Conservation (phyloP, 2,888 invertebrate species). For the Eurytoma adleriae region DNA sequence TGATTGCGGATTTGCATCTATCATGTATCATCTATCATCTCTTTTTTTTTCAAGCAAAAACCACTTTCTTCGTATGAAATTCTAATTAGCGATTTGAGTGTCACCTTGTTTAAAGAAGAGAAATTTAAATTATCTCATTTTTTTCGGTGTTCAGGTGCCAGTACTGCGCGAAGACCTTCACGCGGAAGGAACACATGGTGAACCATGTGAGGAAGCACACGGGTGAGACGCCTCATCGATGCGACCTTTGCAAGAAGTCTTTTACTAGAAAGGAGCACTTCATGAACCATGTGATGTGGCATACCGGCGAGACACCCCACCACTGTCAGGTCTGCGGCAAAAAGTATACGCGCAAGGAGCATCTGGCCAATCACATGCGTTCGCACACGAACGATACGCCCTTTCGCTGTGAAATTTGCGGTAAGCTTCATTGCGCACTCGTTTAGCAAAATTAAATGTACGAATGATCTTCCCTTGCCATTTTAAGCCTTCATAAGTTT, state of each 20-base stretch:
- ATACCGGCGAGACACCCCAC: conserved; percentile 91
- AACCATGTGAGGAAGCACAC: conserved; percentile 87
- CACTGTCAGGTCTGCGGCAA: conserved; percentile 92
- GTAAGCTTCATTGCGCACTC: conserved; percentile 72
- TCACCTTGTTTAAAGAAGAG: neutral
- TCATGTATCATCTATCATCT: neutral
- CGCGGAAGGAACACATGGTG: conserved; percentile 87
- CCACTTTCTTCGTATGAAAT: too few species aligned
- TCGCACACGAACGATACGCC: conserved; percentile 93
- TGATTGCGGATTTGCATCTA: neutral
- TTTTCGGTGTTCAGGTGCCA: conserved; percentile 78
- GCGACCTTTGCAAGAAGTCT: conserved; percentile 88
- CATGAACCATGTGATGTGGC: conserved; percentile 90
- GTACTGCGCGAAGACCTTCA: conserved; percentile 86
- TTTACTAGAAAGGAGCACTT: conserved; percentile 87
- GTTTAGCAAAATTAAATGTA: too few species aligned
- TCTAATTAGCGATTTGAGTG: neutral
- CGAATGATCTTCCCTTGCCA: too few species aligned
- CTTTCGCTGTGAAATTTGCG: conserved; percentile 91
- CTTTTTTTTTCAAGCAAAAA: neutral
- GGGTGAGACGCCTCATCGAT: conserved; percentile 86
- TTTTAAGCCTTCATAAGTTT: too few species aligned
- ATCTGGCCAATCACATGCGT: conserved; percentile 91
- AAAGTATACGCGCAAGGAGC: conserved; percentile 94
- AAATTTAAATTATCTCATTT: neutral